Percentiles rank a stretch among this genome's conserved stretches.
phyloP scores from a whole-genome alignment of 2,797 vertebrate species.

The Anabas testudineus region DNA sequence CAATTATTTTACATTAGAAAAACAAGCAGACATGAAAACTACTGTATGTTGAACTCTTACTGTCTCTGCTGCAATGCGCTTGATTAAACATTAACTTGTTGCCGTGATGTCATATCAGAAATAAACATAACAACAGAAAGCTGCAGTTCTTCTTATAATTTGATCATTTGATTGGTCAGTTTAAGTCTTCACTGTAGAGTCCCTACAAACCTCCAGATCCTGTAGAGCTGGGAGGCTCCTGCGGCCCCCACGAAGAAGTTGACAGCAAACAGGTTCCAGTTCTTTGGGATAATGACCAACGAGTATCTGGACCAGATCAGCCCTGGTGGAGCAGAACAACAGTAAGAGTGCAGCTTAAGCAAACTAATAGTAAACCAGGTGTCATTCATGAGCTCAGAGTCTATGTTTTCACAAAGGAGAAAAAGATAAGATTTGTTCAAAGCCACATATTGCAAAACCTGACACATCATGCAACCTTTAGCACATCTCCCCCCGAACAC shows the following conservation, averaged over 20 bases:
- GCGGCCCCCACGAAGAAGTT: slow-evolving; percentile 96
- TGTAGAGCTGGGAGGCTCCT: slow-evolving; percentile 91
- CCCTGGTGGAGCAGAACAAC: slow-evolving; percentile 79
- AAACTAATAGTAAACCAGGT: slow-evolving; percentile 22
- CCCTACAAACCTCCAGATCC: slow-evolving; percentile 90
- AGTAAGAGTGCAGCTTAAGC: slow-evolving; percentile 28
- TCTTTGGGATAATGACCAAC: slow-evolving; percentile 97
- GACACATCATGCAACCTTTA: slow-evolving; percentile 49
- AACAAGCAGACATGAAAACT: slow-evolving; percentile 3
- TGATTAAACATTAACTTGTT: slow-evolving; percentile 26
- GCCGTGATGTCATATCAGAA: not conserved
- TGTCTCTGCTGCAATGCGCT: not conserved
- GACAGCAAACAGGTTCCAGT: slow-evolving; percentile 97
- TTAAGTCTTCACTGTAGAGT: not conserved
- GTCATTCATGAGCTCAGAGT: slow-evolving; percentile 44
- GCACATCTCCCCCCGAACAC: slow-evolving; percentile 22
- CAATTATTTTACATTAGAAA: slow-evolving; percentile 7
- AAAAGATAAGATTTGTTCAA: slow-evolving; percentile 68
- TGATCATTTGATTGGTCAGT: not conserved
- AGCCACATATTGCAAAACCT: slow-evolving; percentile 51
- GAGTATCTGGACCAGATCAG: slow-evolving; percentile 99
- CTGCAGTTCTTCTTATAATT: not conserved
- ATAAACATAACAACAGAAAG: not conserved
- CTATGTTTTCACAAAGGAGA: slow-evolving; percentile 45
- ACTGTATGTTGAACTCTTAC: slow-evolving; percentile 9